A percentile compares a stretch with the other conserved stretches of the same genome.
phyloP scores from a whole-genome alignment of 1,140 invertebrate genomes.

The Bombus sibiricus region DNA sequence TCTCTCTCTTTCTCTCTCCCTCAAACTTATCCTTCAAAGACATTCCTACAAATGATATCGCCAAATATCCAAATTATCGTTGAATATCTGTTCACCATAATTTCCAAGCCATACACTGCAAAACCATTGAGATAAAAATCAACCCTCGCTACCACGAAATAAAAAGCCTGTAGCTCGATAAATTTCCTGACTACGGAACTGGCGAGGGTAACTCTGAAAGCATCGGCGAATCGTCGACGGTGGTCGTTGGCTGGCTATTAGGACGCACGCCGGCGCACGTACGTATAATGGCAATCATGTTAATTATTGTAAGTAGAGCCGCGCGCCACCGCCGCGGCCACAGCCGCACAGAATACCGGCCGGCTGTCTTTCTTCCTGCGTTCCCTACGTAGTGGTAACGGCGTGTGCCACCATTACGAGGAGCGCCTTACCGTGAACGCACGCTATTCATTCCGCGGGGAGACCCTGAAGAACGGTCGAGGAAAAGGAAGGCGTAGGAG shows the following conservation, averaged over 20 bases:
- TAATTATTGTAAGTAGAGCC: slow-evolving; percentile 80
- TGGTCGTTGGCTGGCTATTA: slow-evolving; percentile 69
- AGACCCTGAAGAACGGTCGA: slow-evolving; percentile 32
- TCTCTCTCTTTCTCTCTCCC: no score
- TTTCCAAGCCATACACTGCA: background rate
- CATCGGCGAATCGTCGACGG: slow-evolving; percentile 58
- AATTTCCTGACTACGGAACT: background rate
- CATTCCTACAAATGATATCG: no score
- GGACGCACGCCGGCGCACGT: slow-evolving; percentile 65
- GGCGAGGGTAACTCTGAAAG: background rate
- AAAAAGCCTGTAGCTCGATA: background rate
- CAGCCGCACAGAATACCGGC: slow-evolving; percentile 11
- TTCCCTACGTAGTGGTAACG: slow-evolving; percentile 71
- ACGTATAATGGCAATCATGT: slow-evolving; percentile 81
- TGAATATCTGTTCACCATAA: background rate
- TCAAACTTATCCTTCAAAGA: no score
- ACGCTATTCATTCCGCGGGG: slow-evolving; percentile 77
- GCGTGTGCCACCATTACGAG: slow-evolving; percentile 80
- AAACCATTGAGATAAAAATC: no score
- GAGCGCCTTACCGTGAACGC: slow-evolving; percentile 80
- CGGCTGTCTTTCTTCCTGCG: slow-evolving; percentile 13
- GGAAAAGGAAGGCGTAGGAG: slow-evolving; percentile 26
- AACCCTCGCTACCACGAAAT: background rate
- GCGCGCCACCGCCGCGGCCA: slow-evolving; percentile 39
- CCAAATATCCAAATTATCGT: no score